Evolutionary conservation across 2,888 invertebrate species (phyloP).

Genomic region (Lochmaea crataegi): DNA sequence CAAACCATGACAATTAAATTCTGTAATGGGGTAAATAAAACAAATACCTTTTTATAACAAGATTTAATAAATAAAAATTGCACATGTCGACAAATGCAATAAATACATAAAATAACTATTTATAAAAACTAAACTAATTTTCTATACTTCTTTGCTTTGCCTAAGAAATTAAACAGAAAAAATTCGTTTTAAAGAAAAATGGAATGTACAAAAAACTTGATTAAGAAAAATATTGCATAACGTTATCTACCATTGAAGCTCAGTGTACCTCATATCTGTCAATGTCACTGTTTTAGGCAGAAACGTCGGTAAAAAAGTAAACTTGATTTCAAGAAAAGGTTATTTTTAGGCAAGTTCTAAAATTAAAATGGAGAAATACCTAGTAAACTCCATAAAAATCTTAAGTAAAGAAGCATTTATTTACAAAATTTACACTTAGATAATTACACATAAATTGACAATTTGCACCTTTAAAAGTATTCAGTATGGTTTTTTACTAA

Average conservation of each 20-base stretch:
- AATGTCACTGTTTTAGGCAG: too few species aligned
- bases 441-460: constrained; percentile 16
- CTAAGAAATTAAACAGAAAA: constrained; percentile 8
- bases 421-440: constrained; percentile 39
- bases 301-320: background rate
- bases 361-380: background rate
- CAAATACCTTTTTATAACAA: constrained; percentile 46
- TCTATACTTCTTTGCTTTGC: constrained; percentile 26
- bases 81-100: constrained; percentile 54
- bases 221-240: too few species aligned
- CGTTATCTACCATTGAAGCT: too few species aligned
- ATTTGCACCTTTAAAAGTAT: constrained; percentile 20
- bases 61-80: constrained; percentile 57
- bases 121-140: constrained; percentile 43
- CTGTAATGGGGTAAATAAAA: constrained; percentile 19
- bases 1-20: too few species aligned
- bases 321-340: too few species aligned
- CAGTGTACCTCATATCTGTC: too few species aligned
- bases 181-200: background rate
- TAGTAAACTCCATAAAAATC: background rate
- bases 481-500: constrained; percentile 9
- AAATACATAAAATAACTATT: constrained; percentile 43
- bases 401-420: constrained; percentile 28
- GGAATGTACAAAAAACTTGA: background rate
- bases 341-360: background rate